Conservation (phyloP, 2,888 invertebrate genomes). For the Watsonalla binaria region DNA sequence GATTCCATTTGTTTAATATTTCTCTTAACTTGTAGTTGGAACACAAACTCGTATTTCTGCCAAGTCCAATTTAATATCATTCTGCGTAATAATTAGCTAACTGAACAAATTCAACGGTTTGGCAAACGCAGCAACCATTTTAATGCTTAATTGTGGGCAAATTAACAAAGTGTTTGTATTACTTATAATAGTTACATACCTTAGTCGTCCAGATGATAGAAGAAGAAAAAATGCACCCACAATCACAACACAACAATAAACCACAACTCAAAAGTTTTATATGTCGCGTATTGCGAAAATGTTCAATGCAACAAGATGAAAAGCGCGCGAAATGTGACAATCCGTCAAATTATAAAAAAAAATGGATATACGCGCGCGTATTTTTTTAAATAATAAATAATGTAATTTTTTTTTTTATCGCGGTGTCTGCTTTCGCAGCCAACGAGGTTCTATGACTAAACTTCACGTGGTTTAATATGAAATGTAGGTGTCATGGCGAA, state of each 20-base stretch:
- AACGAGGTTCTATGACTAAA: constrained; percentile 67
- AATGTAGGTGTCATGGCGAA: constrained; percentile 61
- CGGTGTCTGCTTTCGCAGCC: constrained; percentile 57
- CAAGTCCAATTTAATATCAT: constrained; percentile 61
- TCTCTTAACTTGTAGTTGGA: constrained; percentile 35
- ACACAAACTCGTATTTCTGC: constrained; percentile 53
- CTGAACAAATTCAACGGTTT: constrained; percentile 34
- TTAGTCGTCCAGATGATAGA: too few species aligned
- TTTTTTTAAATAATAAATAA: too few species aligned
- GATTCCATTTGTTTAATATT: constrained; percentile 39
- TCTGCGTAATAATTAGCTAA: constrained; percentile 52
- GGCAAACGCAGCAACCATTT: constrained; percentile 21
- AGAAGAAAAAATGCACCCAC: too few species aligned
- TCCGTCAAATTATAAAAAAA: constrained; percentile 14
- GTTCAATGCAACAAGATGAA: constrained; percentile 38
- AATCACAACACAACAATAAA: constrained; percentile 5
- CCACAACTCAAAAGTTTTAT: constrained; percentile 31
- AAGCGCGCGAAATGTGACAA: constrained; percentile 52
- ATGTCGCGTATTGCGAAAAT: constrained; percentile 57
- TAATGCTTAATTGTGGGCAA: constrained; percentile 1
- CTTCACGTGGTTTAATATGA: constrained; percentile 63
- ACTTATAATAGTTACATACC: too few species aligned
- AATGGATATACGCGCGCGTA: too few species aligned
- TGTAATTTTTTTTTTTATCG: constrained; percentile 52
- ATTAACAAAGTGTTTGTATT: constrained; percentile 7